These are phyloP conservation scores for Cephus nigrinus DNA, from an alignment of 2,888 invertebrate genomes.

Conservation along the genomic window DNA sequence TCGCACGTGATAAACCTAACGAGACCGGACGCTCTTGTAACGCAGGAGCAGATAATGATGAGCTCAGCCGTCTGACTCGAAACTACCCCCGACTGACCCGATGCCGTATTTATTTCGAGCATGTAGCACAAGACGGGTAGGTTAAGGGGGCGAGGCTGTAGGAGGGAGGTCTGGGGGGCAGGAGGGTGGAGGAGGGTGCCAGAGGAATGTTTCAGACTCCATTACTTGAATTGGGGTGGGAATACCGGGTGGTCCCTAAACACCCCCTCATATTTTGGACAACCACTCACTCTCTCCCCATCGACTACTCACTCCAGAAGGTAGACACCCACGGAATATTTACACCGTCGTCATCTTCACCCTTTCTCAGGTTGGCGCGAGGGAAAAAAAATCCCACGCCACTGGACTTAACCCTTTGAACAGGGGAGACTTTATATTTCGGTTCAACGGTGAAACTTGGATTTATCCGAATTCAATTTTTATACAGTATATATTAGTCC, in stretches of 20 bases:
- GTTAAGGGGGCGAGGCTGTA: slow-evolving; percentile 4
- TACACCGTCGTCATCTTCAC: background rate
- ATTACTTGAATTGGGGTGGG: slow-evolving; percentile 63
- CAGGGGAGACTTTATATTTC: no score
- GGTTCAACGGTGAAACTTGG: no score
- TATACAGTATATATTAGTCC: background rate
- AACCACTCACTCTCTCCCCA: slow-evolving; percentile 32
- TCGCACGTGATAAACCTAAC: slow-evolving; percentile 31
- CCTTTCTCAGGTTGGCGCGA: background rate
- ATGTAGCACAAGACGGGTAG: slow-evolving; percentile 17
- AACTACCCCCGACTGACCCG: background rate
- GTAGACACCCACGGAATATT: background rate
- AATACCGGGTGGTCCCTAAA: slow-evolving; percentile 56
- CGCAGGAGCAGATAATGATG: slow-evolving; percentile 20
- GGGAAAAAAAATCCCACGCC: background rate
- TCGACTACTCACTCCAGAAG: slow-evolving; percentile 3
- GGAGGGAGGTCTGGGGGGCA: slow-evolving; percentile 12
- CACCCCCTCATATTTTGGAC: slow-evolving; percentile 57
- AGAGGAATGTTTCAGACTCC: slow-evolving; percentile 59
- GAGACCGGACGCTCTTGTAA: slow-evolving; percentile 20
- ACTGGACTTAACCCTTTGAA: background rate
- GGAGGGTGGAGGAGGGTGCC: background rate
- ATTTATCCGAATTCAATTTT: no score
- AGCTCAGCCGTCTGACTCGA: slow-evolving; percentile 15
- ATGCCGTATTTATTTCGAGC: slow-evolving; percentile 22